Percentiles rank a stretch among this genome's conserved stretches.
phyloP scores from a whole-genome alignment of 2,113 vertebrate genomes.

The Antidorcas marsupialis region DNA sequence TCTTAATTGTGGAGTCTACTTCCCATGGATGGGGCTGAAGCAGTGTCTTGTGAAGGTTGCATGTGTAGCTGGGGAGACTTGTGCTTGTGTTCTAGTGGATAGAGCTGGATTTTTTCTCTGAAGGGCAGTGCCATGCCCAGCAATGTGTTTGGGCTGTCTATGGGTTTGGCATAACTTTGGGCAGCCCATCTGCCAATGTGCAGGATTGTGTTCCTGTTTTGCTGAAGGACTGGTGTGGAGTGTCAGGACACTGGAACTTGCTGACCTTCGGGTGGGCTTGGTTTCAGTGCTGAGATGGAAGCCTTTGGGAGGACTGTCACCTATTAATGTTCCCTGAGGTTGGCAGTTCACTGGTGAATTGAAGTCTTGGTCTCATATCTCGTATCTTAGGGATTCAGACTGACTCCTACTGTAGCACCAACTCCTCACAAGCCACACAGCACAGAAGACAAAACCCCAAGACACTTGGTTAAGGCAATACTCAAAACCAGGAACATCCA shows the following conservation, averaged over 20 bases:
- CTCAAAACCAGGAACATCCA: not conserved
- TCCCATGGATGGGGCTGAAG: not conserved
- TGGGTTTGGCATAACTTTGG: not conserved
- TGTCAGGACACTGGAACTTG: not conserved
- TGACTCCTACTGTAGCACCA: not conserved
- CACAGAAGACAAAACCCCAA: not conserved
- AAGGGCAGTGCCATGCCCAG: not conserved
- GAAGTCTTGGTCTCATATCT: not conserved
- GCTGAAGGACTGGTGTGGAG: not conserved
- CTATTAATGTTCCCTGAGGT: not conserved
- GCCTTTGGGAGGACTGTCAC: not conserved
- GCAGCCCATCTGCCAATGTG: not conserved
- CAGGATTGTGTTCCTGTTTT: not conserved
- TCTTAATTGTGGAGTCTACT: not conserved
- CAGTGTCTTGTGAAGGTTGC: not conserved
- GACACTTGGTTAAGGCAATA: not conserved
- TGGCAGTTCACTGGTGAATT: not conserved
- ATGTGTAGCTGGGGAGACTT: fast-evolving
- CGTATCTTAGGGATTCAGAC: not conserved
- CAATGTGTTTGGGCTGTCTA: not conserved
- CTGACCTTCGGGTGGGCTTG: not conserved
- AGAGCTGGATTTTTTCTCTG: not conserved
- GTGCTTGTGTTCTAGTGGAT: not conserved
- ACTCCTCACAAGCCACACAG: not conserved
- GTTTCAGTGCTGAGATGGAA: not conserved